A percentile compares a stretch with the other conserved stretches of the same genome.
Evolutionary conservation across 2,113 vertebrate species (phyloP).

Genomic region (Turnix velox): DNA sequence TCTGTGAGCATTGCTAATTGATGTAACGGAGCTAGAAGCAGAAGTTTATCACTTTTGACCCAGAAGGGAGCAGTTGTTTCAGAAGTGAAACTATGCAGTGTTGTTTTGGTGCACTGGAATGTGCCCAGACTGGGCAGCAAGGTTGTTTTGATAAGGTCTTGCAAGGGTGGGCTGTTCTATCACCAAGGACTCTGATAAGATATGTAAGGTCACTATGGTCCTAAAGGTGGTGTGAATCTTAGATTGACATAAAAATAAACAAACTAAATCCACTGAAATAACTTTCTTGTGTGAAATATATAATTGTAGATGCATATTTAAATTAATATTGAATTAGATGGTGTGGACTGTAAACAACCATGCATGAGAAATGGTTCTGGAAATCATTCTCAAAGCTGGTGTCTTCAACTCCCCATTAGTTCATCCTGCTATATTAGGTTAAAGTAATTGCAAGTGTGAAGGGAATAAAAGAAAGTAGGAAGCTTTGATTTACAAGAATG

Average conservation of each 20-base stretch:
- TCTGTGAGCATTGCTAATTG: neutral
- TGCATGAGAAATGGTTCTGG: neutral
- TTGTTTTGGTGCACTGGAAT: constrained; percentile 17
- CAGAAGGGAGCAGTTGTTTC: neutral
- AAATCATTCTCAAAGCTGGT: neutral
- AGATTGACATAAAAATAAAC: neutral
- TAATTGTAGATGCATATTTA: neutral
- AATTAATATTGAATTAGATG: neutral
- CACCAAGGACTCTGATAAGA: constrained; percentile 3
- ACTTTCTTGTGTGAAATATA: neutral
- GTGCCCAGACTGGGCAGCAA: neutral
- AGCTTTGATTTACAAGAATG: neutral
- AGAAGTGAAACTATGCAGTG: neutral
- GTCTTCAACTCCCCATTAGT: neutral
- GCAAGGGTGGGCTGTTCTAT: constrained; percentile 16
- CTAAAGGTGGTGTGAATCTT: neutral
- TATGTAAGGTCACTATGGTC: neutral
- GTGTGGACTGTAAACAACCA: neutral
- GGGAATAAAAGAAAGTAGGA: neutral
- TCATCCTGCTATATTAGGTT: neutral
- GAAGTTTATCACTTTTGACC: neutral
- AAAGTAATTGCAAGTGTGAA: neutral
- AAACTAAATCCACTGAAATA: neutral
- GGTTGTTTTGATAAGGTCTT: neutral
- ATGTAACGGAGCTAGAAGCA: neutral